Conservation (phyloP, 2,113 vertebrate genomes). For the Cyanoramphus novaezelandiae region DNA sequence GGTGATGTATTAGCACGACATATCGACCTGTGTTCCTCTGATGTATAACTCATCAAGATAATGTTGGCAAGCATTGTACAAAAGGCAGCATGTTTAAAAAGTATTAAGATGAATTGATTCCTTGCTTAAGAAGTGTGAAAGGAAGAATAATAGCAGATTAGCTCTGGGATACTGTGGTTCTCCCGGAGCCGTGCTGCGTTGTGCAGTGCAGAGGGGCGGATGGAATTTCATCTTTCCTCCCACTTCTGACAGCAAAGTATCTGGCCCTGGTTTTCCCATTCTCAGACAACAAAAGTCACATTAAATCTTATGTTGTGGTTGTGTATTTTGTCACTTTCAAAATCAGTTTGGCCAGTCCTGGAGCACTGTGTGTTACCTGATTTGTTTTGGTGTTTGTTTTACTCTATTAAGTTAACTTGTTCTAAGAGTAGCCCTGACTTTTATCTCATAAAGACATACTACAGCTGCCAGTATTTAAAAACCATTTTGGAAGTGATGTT, state of each 20-base stretch:
- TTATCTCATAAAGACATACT: background rate
- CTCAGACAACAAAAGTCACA: background rate
- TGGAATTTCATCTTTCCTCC: slow-evolving; percentile 42
- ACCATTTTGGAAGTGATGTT: background rate
- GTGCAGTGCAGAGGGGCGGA: background rate
- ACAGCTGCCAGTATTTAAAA: background rate
- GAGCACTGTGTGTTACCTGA: background rate
- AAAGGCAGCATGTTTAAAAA: slow-evolving; percentile 46
- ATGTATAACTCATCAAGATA: slow-evolving; percentile 67
- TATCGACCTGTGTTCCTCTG: slow-evolving; percentile 21
- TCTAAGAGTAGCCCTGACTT: background rate
- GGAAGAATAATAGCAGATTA: slow-evolving; percentile 50
- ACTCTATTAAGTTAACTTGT: background rate
- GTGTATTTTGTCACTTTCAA: background rate
- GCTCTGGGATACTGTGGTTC: background rate
- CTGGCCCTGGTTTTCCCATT: slow-evolving; percentile 4
- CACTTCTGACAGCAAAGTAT: background rate
- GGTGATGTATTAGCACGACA: slow-evolving; percentile 18
- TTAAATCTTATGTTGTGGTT: background rate
- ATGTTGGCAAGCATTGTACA: slow-evolving; percentile 51
- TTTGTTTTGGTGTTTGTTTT: background rate
- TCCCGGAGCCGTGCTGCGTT: background rate
- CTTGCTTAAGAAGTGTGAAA: slow-evolving; percentile 50
- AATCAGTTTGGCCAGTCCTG: background rate
- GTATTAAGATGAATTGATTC: slow-evolving; percentile 57